Conservation (phyloP, 2,797 vertebrate species). For the Vespertilio murinus region DNA sequence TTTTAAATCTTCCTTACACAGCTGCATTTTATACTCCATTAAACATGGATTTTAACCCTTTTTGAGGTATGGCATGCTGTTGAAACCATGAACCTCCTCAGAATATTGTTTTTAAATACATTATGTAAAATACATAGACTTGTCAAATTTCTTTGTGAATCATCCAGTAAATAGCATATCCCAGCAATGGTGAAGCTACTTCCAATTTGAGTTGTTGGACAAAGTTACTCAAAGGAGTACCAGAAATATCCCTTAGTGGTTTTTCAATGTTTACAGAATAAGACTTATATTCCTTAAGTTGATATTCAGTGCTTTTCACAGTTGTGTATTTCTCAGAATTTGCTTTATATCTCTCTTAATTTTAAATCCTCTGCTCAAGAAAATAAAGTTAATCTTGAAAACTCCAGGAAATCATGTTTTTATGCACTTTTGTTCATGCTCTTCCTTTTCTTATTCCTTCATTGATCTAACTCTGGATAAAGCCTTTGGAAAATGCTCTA, state of each 20-base stretch:
- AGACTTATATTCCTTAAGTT: neutral
- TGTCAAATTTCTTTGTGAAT: conserved; percentile 31
- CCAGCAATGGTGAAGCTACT: neutral
- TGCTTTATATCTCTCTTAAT: neutral
- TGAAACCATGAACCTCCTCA: neutral
- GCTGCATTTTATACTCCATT: neutral
- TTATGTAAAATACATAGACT: neutral
- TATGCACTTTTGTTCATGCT: neutral
- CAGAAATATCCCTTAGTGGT: neutral
- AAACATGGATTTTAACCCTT: neutral
- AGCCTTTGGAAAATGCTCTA: neutral
- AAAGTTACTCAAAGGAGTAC: neutral
- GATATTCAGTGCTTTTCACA: neutral
- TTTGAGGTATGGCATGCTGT: neutral
- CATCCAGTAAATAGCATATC: neutral
- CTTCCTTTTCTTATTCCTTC: neutral
- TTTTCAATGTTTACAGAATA: neutral
- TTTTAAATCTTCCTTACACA: neutral
- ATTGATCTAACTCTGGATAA: neutral
- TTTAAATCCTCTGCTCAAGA: neutral
- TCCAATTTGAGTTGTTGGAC: neutral
- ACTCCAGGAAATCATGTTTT: neutral
- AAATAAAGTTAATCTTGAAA: neutral
- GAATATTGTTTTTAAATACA: neutral
- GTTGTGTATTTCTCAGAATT: neutral